Evolutionary conservation across 1,140 invertebrate species (phyloP).

Genomic region (Trinorchestia longiramus): DNA sequence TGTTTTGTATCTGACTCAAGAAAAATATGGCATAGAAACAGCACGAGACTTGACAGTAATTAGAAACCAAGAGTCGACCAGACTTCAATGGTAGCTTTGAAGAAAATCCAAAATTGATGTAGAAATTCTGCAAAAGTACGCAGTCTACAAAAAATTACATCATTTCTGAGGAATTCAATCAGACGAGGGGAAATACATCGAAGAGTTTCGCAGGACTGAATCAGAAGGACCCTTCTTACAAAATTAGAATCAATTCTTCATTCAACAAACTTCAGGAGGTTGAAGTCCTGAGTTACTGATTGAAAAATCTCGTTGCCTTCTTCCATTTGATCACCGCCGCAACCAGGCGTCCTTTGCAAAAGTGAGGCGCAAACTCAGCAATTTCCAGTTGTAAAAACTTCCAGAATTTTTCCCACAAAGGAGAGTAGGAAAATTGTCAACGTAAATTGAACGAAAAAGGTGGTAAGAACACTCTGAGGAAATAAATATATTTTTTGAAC

Average conservation of each 20-base stretch:
- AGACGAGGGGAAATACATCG: neutral
- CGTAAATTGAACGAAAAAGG: neutral
- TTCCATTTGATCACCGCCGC: slow-evolving; percentile 10
- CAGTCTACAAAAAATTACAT: neutral
- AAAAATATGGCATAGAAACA: neutral
- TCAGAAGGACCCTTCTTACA: neutral
- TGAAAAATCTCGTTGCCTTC: slow-evolving; percentile 19
- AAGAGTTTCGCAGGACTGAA: neutral
- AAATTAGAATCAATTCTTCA: slow-evolving; percentile 16
- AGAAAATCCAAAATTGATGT: neutral
- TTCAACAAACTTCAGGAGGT: neutral
- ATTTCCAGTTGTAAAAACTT: neutral
- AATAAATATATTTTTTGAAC: neutral
- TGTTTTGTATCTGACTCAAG: neutral
- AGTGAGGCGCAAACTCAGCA: neutral
- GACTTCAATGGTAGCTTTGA: neutral
- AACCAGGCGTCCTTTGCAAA: neutral
- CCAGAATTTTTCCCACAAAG: neutral
- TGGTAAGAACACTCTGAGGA: neutral
- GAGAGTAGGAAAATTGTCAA: neutral
- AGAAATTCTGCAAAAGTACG: neutral
- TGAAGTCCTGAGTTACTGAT: slow-evolving; percentile 30
- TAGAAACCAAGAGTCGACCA: neutral
- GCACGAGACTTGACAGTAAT: neutral
- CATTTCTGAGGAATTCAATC: slow-evolving; percentile 5